A percentile compares a stretch with the other conserved stretches of the same genome.
These are phyloP conservation scores for Drosophila recens DNA, from an alignment of 2,888 invertebrate genomes.

Conservation along the genomic window DNA sequence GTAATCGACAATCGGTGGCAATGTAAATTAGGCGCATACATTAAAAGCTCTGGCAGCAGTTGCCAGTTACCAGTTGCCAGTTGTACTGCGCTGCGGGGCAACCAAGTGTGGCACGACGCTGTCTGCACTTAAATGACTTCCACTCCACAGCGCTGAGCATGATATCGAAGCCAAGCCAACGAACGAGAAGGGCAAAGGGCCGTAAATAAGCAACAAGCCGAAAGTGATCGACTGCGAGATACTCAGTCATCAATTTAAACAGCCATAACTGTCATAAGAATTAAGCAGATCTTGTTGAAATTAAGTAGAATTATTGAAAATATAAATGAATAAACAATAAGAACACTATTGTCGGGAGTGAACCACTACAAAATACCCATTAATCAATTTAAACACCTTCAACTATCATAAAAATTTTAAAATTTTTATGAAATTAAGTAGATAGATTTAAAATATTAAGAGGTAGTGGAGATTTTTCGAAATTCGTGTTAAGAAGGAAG, in stretches of 20 bases:
- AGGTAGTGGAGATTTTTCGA: too few species aligned
- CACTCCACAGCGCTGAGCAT: constrained; percentile 60
- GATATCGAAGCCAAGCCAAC: constrained; percentile 57
- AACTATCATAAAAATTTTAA: too few species aligned
- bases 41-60: constrained; percentile 32
- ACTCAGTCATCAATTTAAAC: not conserved
- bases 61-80: constrained; percentile 3
- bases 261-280: too few species aligned
- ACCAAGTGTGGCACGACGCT: constrained; percentile 54
- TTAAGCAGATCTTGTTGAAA: too few species aligned
- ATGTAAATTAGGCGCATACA: constrained; percentile 76
- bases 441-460: too few species aligned
- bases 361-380: too few species aligned
- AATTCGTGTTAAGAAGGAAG: too few species aligned
- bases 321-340: too few species aligned
- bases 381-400: too few species aligned
- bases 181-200: constrained; percentile 41
- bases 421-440: too few species aligned
- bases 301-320: too few species aligned
- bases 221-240: not conserved
- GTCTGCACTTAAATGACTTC: constrained; percentile 80
- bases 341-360: too few species aligned
- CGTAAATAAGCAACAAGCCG: constrained; percentile 61
- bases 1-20: constrained; percentile 72
- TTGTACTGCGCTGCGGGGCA: constrained; percentile 17